These are phyloP conservation scores for Pollimyrus isidori DNA, from an alignment of 2,113 vertebrate species.

Conservation along the genomic window DNA sequence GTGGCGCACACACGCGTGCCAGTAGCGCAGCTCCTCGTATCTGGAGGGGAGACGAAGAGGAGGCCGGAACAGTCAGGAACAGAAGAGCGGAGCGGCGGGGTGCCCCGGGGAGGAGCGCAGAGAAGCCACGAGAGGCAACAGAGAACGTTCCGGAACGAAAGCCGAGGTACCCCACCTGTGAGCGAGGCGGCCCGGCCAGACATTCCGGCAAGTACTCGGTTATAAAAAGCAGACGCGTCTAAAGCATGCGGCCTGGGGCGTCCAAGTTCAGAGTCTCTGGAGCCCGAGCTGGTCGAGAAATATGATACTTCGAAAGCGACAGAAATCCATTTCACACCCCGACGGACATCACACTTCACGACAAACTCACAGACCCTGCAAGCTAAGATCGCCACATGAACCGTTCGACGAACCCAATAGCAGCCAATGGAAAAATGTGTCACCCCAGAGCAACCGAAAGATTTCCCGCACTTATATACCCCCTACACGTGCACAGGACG, in stretches of 20 bases:
- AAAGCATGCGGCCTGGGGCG: not conserved
- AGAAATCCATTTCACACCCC: not conserved
- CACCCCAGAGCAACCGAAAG: not conserved
- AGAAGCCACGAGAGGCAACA: not conserved
- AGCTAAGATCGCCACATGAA: not conserved
- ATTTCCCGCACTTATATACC: not conserved
- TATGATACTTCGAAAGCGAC: not conserved
- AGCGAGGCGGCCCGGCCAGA: not conserved
- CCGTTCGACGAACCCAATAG: not conserved
- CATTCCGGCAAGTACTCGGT: not conserved
- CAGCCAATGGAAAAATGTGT: not conserved
- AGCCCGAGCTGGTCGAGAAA: not conserved
- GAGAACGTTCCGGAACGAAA: not conserved
- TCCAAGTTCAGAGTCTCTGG: too few relatives aligned
- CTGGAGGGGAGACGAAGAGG: conserved; percentile 32
- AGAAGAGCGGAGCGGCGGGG: not conserved
- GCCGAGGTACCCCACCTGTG: not conserved
- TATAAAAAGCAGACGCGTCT: not conserved
- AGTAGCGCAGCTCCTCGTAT: conserved; percentile 67
- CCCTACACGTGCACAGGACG: not conserved
- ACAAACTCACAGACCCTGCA: not conserved
- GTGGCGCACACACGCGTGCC: conserved; percentile 65
- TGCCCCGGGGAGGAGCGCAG: not conserved
- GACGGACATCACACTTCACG: not conserved
- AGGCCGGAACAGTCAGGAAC: not conserved